Evolutionary conservation across 2,797 vertebrate genomes (phyloP).

Genomic region (Eupleurogrammus muticus): DNA sequence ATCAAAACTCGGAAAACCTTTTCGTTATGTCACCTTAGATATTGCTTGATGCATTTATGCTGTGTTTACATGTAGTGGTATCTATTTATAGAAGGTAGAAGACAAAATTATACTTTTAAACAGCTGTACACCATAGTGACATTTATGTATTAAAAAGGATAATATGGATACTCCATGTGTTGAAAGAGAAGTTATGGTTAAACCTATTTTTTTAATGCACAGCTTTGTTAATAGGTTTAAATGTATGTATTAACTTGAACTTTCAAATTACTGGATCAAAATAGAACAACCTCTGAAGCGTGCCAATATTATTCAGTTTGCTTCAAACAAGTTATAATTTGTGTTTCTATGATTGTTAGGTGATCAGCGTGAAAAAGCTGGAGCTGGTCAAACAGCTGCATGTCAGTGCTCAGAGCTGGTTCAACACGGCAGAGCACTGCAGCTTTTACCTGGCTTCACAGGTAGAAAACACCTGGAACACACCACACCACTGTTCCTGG

Average conservation of each 20-base stretch:
- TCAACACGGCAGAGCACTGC: slow-evolving; percentile 83
- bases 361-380: slow-evolving; percentile 87
- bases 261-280: not conserved
- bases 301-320: not conserved
- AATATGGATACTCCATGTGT: no score
- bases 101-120: no score
- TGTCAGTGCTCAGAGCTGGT: slow-evolving; percentile 85
- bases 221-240: not conserved
- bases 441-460: slow-evolving; percentile 78
- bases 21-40: no score
- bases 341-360: slow-evolving; percentile 75
- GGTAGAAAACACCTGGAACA: slow-evolving; percentile 71
- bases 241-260: not conserved
- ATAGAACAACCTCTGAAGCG: no score
- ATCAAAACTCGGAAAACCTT: no score
- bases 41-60: no score
- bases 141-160: no score
- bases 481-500: not conserved
- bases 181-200: no score
- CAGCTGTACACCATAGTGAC: no score
- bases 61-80: no score
- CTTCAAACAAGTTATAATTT: not conserved
- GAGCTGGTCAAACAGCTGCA: slow-evolving; percentile 83
- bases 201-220: no score
- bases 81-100: no score